Base-by-base conservation (phyloP, 2,888 invertebrate genomes). In the Scaptomyza caliginosa region DNA sequence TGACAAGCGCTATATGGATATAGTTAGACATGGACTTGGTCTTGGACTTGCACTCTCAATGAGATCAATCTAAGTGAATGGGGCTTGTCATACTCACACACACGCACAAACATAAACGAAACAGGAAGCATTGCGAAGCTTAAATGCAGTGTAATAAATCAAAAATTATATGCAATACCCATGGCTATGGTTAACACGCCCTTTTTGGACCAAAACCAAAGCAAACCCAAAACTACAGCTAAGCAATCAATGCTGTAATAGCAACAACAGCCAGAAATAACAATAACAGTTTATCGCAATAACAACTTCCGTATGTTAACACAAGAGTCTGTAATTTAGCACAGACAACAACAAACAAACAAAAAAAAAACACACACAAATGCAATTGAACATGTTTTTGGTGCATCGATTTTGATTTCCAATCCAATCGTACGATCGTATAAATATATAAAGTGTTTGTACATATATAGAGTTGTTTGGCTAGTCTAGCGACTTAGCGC, bases 221-320 rank as follows among this genome's bases (percentile, higher is more conserved):
- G 3, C 54, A 38, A 52, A 23, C 17, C 17, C 21, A 40, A 74
- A 74, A 43, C 38, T 68, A 26, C 13, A 4, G n/a, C 64, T 26
- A 51, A 52, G 42, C 59, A 62, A 63, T 59, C 67, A 72, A 66
- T 57, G 62, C 51, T 56, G 65, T 66, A 79, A 80, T 59, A 57
- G 38, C 57, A 77, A 67, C 54, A 67, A 58, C 46, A 30, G 46
- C 40, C 59, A 49, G 52, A 30, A 48, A 8, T 48, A 36, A 21
- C 40, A 40, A 38, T 39, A 43, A 39, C 54, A 56, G 43, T 55
- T 56, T 39, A 7, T 23, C 16, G 34, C 16, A 54, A 39, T 58
- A 73, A 55, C 70, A 86, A 81, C 82, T 84, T 83, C 70, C 84
- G 65, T 70, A 83, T 73, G 28, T 24, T 13, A 40, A 19, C 58